These are phyloP conservation scores for Albula glossodonta DNA, from an alignment of 2,113 vertebrate genomes.

Conservation along the genomic window DNA sequence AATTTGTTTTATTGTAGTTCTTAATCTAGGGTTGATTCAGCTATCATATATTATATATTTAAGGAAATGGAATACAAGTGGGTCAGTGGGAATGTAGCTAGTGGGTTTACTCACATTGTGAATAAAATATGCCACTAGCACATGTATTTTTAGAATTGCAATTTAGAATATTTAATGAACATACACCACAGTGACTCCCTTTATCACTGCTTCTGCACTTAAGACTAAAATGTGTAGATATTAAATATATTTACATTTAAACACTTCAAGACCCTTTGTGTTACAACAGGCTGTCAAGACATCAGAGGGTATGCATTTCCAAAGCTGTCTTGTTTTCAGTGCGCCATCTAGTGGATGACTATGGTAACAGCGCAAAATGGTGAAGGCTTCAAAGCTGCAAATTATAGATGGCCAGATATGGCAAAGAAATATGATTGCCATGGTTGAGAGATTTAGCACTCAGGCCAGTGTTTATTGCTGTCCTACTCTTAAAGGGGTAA, in stretches of 20 bases:
- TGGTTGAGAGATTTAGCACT: neutral
- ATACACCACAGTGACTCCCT: no score
- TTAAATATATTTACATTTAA: neutral
- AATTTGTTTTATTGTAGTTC: neutral
- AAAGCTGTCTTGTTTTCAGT: conserved; percentile 33
- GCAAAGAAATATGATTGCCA: neutral
- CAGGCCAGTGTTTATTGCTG: neutral
- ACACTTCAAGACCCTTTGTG: neutral
- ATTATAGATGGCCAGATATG: neutral
- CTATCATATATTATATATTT: no score
- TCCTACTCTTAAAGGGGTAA: no score
- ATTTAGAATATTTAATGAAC: no score
- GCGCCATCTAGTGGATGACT: conserved; percentile 64
- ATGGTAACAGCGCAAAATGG: conserved; percentile 1
- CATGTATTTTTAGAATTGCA: no score
- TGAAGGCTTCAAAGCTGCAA: neutral
- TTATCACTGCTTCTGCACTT: no score
- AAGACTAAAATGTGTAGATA: neutral
- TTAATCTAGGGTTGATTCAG: no score
- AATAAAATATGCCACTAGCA: no score
- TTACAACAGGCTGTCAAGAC: no score
- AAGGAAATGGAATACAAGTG: no score
- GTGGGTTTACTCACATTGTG: no score
- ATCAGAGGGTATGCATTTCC: neutral
- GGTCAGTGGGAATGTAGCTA: no score